Percentiles rank a stretch among this genome's conserved stretches.
These are phyloP conservation scores for Pediacus dermestoides DNA, from an alignment of 2,888 invertebrate species.

Conservation along the genomic window DNA sequence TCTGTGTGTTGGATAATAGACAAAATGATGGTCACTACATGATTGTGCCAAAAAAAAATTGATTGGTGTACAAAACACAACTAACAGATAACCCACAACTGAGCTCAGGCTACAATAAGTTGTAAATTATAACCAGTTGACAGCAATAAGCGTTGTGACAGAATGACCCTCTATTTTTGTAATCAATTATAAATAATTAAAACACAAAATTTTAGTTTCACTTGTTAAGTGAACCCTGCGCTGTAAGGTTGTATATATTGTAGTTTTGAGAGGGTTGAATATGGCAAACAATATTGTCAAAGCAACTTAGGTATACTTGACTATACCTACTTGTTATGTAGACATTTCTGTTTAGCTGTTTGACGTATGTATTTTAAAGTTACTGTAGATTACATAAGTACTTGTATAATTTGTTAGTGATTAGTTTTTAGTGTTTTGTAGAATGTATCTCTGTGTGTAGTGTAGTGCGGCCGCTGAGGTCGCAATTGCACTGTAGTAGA, in stretches of 20 bases:
- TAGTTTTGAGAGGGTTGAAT: slow-evolving; percentile 38
- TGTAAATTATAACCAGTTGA: slow-evolving; percentile 47
- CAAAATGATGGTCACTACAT: slow-evolving; percentile 16
- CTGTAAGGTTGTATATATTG: slow-evolving; percentile 38
- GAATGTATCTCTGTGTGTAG: slow-evolving; percentile 51
- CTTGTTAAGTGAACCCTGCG: slow-evolving; percentile 41
- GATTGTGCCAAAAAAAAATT: slow-evolving; percentile 26
- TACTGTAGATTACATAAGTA: slow-evolving; percentile 47
- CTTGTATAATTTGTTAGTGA: slow-evolving; percentile 45
- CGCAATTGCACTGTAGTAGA: slow-evolving; percentile 54
- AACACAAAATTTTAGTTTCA: slow-evolving; percentile 40
- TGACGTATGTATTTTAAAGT: slow-evolving; percentile 48
- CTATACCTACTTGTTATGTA: slow-evolving; percentile 32
- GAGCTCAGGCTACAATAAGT: slow-evolving; percentile 36
- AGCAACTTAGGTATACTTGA: background rate
- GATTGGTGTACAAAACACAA: background rate
- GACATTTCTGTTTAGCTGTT: slow-evolving; percentile 46
- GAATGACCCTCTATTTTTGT: slow-evolving; percentile 55
- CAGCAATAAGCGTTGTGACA: slow-evolving; percentile 53
- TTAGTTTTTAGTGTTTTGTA: slow-evolving; percentile 47
- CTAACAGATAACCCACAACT: slow-evolving; percentile 10
- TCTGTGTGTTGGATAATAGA: slow-evolving; percentile 10
- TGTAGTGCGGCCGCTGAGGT: slow-evolving; percentile 44
- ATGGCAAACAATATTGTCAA: slow-evolving; percentile 14
- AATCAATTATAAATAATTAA: slow-evolving; percentile 44